Evolutionary conservation across 2,797 vertebrate genomes (phyloP), one percentile per base, ranked within the genome.

Genomic region (Bradypodion ventrale): DNA sequence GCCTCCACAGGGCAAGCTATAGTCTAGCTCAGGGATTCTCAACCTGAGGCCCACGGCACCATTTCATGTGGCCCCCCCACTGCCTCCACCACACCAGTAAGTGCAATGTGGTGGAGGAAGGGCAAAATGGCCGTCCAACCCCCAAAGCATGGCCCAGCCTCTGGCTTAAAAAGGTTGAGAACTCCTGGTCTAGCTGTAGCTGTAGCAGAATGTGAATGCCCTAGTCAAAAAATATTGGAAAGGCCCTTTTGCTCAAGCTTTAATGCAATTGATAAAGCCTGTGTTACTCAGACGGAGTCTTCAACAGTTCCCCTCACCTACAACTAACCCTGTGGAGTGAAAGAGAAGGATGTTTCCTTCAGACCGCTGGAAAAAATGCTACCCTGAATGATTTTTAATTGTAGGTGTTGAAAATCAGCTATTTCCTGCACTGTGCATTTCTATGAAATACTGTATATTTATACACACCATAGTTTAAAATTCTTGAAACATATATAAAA

Each of bases 321-420:
- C 46, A 2, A 4, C 70, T 87, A 86, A 78, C 29, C 80, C 72
- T 75, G 8, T 59, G 35, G 35, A 88, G 37, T 44, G 79, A 87
- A 88, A 92, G 0, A 9, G 84, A 86, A 88, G 89, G 81, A 88
- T 93, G 84, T 91, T 90, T 80, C 84, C 73, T 93, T 90, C 78
- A 85, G 72, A 65, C 76, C 87, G 85, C n/a, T 70, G 63, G 78
- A 69, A 65, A 75, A 93, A 90, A 44, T 4, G 62, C 25, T 91
- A 73, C 63, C 7, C 81, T 89, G 85, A 85, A 93, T 93, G 93
- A 86, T 40, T 84, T 91, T 92, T 93, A 89, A 94, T 92, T 94
- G 92, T 89, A 93, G 84, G 89, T 94, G 91, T 86, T 93, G 90
- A 94, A 95, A 94, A 91, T 79, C 86, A 92, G 91, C 88, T 89